Evolutionary conservation across 1,140 invertebrate genomes (phyloP).

Genomic region (Drosophila mauritiana): DNA sequence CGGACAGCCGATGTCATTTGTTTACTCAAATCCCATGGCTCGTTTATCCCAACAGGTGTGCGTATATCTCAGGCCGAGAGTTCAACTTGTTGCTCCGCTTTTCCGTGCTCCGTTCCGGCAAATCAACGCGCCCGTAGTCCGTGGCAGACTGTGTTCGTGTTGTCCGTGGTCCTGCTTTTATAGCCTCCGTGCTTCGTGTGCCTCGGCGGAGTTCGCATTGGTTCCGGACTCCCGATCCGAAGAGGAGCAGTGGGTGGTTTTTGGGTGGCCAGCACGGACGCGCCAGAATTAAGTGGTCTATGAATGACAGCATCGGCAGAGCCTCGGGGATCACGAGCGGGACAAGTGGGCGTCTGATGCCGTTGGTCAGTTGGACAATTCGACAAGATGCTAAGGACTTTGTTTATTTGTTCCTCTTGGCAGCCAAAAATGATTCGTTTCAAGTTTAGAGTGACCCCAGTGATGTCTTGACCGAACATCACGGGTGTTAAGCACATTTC

Average conservation of each 20-base stretch:
- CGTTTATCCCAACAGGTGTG: slow-evolving; percentile 39
- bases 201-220: slow-evolving; percentile 19
- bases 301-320: slow-evolving; percentile 47
- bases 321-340: slow-evolving; percentile 13
- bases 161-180: slow-evolving; percentile 47
- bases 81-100: slow-evolving; percentile 10
- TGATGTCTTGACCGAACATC: slow-evolving; percentile 12
- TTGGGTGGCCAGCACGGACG: slow-evolving; percentile 8
- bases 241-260: not conserved
- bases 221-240: slow-evolving; percentile 30
- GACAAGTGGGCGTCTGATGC: slow-evolving; percentile 10
- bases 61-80: not conserved
- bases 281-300: slow-evolving; percentile 69
- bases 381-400: slow-evolving; percentile 19
- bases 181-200: slow-evolving; percentile 47
- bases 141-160: slow-evolving; percentile 48
- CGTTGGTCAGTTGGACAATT: slow-evolving; percentile 7
- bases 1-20: slow-evolving; percentile 5
- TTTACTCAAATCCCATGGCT: slow-evolving; percentile 16
- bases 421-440: slow-evolving; percentile 44
- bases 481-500: slow-evolving; percentile 15
- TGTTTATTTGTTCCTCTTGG: slow-evolving; percentile 35
- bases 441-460: slow-evolving; percentile 51
- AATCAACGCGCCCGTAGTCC: slow-evolving; percentile 37
- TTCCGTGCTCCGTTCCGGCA: slow-evolving; percentile 21